phyloP scores from a whole-genome alignment of 35 echinoderm and acorn worm species.

The Heliocidaris erythrogramma region DNA sequence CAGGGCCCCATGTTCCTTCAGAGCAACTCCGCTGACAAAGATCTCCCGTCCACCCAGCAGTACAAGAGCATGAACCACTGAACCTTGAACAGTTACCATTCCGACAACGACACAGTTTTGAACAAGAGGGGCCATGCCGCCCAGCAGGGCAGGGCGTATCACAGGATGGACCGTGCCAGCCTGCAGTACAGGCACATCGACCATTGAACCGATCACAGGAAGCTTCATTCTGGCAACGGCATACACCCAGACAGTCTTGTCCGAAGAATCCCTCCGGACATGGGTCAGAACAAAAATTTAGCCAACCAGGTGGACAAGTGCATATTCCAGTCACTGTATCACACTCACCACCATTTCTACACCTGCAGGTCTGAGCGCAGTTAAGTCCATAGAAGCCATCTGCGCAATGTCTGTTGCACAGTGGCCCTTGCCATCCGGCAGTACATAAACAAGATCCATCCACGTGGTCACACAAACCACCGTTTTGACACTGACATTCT shows the following conservation, averaged over 20 bases:
- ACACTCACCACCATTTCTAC: conserved; percentile 78
- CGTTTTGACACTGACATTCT: conserved; percentile 63
- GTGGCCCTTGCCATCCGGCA: conserved; percentile 66
- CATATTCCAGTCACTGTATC: conserved; percentile 74
- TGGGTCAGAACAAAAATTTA: conserved; percentile 66
- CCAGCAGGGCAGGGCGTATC: conserved; percentile 55
- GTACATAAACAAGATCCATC: conserved; percentile 54
- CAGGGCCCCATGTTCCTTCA: conserved; percentile 59
- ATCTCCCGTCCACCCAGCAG: conserved; percentile 78
- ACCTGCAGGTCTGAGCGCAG: conserved; percentile 70
- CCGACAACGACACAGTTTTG: conserved; percentile 58
- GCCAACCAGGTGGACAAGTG: conserved; percentile 88
- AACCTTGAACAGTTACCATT: conserved; percentile 64
- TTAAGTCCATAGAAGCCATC: conserved; percentile 69
- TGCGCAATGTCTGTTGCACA: conserved; percentile 59
- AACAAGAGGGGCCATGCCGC: conserved; percentile 61
- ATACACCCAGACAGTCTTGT: conserved; percentile 65
- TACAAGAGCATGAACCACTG: conserved; percentile 73
- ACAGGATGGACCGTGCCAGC: conserved; percentile 76
- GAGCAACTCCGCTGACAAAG: conserved; percentile 63
- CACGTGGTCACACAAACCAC: conserved; percentile 45
- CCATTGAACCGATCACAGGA: conserved; percentile 67
- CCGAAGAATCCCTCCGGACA: conserved; percentile 81
- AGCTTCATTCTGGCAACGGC: conserved; percentile 77
- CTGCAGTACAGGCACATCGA: conserved; percentile 68